Evolutionary conservation across 2,797 vertebrate genomes (phyloP), one percentile per base, ranked within the genome.

Genomic region (Carduelis carduelis): DNA sequence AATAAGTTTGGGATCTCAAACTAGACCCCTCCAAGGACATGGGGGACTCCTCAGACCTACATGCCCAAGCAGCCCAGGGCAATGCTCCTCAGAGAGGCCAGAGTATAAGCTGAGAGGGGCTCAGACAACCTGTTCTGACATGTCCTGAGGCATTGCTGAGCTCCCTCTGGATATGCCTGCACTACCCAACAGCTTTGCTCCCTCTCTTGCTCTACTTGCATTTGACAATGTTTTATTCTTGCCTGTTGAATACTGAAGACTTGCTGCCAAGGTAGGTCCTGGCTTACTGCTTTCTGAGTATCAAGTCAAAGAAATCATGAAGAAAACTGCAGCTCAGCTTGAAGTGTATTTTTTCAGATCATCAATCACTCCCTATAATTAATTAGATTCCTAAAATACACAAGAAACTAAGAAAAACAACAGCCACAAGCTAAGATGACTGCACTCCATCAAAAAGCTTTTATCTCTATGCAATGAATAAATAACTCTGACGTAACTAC

Each of bases 381-480:
- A 96, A 95, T 90, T 95, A 82, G 75, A 79, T 90, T 72, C 88
- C 88, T 79, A 93, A 96, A 96, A 94, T 90, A 90, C 60, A 90
- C 83, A 83, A 91, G 75, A 91, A 95, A 91, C 89, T 90, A 94
- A 89, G 83, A 94, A 88, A 94, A 96, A 95, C 83, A 95, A 94
- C 91, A 95, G 88, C 80, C 85, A 95, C 77, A 83, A 96, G 83
- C 93, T 89, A 91, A 80, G 87, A 93, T 90, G 85, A 95, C 96
- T 90, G 85, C 37, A 18, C 70, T 84, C 63, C 65, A 80, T 95
- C 80, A 88, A 78, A 76, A 93, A 60, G 63, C 95, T 95, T 96
- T 97, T 83, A 96, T 96, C 91, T 93, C 52, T 57, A 49, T 86
- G 77, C 80, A 72, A 83, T 84, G 80, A 95, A 96, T 96, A 96